phyloP scores from a whole-genome alignment of 53 echinoderm and acorn worm genomes.

The Patiria pectinifera region DNA sequence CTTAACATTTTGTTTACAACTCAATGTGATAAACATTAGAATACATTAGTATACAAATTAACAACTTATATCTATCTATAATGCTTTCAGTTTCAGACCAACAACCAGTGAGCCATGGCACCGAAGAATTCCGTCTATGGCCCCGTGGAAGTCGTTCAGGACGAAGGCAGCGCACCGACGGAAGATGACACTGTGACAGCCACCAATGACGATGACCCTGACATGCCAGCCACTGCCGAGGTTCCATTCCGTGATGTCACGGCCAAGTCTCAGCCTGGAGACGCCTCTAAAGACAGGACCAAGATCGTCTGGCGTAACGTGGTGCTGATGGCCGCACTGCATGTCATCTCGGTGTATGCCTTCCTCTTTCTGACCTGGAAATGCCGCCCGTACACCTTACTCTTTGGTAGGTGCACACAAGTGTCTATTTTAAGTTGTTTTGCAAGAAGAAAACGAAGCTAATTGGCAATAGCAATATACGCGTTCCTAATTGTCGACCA shows the following conservation, averaged over 20 bases:
- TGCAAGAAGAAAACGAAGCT: no score
- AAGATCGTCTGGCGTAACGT: conserved; percentile 91
- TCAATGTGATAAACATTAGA: no score
- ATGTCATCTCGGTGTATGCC: conserved; percentile 78
- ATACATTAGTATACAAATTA: no score
- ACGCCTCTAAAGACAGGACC: not conserved
- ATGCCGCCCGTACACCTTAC: conserved; percentile 78
- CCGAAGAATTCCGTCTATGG: conserved; percentile 7
- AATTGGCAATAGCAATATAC: no score
- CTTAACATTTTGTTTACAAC: no score
- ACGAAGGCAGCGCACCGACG: not conserved
- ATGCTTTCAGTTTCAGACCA: not conserved
- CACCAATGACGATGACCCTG: not conserved
- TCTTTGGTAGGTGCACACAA: conserved; percentile 73
- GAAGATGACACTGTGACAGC: not conserved
- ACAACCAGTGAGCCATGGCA: not conserved
- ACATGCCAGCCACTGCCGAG: conserved; percentile 7
- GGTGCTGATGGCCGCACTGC: conserved; percentile 69
- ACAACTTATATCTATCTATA: no score
- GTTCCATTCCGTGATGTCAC: not conserved
- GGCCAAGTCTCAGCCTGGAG: not conserved
- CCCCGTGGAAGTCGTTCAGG: not conserved
- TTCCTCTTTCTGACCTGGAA: conserved; percentile 77
- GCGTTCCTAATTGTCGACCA: no score
- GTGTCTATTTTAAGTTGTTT: no score